Base-by-base conservation (phyloP, 2,113 vertebrate genomes). In the Cheilinus undulatus region DNA sequence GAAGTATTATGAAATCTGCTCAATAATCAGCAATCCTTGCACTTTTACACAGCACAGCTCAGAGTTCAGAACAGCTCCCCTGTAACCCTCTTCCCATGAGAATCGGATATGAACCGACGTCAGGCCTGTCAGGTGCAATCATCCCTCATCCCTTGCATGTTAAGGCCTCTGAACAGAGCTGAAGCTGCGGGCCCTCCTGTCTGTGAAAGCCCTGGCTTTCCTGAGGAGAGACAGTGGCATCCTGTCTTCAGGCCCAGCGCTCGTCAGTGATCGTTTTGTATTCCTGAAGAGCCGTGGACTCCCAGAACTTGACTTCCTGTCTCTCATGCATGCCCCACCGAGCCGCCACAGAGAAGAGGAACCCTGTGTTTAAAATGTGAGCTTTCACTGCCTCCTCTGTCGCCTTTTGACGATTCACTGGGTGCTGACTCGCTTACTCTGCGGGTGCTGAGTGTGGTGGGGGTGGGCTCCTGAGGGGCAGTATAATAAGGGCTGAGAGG, bases 301-400 rank as follows among this genome's bases (percentile, higher is more conserved):
- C 86, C 76, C 79, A 85, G 73, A 85, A 78, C 71, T 80, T 73
- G 82, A 84, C 89, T 93, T 92, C 92, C 91, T 91, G 83, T 83
- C 76, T 75, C 75, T 56, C 30, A 19, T 73, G 50, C 70, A 20
- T 34, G 46, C 83, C 76, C 63, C 40, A 0, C 56, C 32, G 42
- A 45, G 70, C 65, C 71, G 28, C 58, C 66, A 27, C 66, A 72
- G 75, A 86, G 77, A 80, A 87, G 82, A 34, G 68, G 74, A 78
- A 73, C 59, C 76, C 67, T 76, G 78, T 86, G 70, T 82, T 89
- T 75, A 81, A 76, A 86, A 74, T n/a, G 34, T 7, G 59, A 82
- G 83, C 83, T 86, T 86, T 88, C 86, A 88, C 38, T 75, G 67
- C 80, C 76, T 77, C 78, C 76, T 80, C 72, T 80, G 80, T 86